phyloP scores from a whole-genome alignment of 2,888 invertebrate genomes.

The Dichetophora obliterata region DNA sequence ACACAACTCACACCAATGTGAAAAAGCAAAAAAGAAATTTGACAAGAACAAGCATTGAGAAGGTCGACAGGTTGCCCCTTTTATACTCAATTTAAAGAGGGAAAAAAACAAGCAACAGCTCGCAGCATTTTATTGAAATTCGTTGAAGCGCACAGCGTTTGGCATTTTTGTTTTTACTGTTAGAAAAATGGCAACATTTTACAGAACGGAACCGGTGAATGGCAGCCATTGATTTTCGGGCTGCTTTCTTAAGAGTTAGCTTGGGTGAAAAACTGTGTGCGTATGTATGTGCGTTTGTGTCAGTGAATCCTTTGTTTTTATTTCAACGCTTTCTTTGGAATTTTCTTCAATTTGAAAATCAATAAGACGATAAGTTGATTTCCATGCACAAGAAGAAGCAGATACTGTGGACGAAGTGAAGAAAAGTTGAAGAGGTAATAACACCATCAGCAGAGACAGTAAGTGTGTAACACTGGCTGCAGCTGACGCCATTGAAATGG shows the following conservation, averaged over 20 bases:
- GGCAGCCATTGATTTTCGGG: slow-evolving; percentile 34
- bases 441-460: not conserved
- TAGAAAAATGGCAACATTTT: slow-evolving; percentile 33
- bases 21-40: no score
- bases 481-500: slow-evolving; percentile 47
- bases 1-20: not conserved
- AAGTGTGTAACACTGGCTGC: slow-evolving; percentile 32
- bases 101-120: not conserved
- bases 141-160: slow-evolving; percentile 23
- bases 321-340: slow-evolving; percentile 15
- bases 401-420: not conserved
- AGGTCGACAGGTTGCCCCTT: not conserved
- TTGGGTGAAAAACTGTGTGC: slow-evolving; percentile 10
- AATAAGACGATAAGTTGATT: slow-evolving; percentile 49
- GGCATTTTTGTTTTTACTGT: not conserved
- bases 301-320: slow-evolving; percentile 20
- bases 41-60: not conserved
- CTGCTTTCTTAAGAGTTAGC: not conserved
- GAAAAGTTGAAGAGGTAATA: slow-evolving; percentile 5
- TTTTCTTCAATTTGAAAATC: slow-evolving; percentile 47
- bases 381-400: slow-evolving; percentile 18
- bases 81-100: not conserved
- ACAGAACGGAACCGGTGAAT: slow-evolving; percentile 7
- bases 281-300: not conserved
- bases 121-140: slow-evolving; percentile 30